phyloP scores from a whole-genome alignment of 2,797 vertebrate species.

The Channallabes apus region DNA sequence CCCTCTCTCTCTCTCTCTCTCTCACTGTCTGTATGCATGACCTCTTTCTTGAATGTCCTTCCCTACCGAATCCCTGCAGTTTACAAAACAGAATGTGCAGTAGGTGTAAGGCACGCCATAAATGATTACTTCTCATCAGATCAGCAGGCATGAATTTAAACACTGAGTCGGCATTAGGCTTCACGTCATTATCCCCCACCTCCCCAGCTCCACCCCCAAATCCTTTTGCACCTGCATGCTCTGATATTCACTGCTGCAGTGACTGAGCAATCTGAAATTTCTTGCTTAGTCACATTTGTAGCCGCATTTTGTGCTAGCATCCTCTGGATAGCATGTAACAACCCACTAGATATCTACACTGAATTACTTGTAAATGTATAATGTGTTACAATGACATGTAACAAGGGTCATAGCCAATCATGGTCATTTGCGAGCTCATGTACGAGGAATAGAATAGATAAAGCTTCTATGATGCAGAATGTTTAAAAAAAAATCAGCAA shows the following conservation, averaged over 20 bases:
- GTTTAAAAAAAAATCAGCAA: background rate
- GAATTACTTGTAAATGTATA: background rate
- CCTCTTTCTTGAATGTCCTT: constrained; percentile 46
- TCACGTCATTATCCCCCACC: background rate
- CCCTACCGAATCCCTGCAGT: constrained; percentile 17
- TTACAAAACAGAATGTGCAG: constrained; percentile 22
- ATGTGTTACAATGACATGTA: background rate
- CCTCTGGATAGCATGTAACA: background rate
- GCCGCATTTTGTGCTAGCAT: background rate
- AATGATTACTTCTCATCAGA: background rate
- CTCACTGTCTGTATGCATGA: constrained; percentile 15
- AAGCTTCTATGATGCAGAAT: background rate
- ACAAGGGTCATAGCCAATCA: background rate
- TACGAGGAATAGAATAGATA: background rate
- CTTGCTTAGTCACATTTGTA: constrained; percentile 13
- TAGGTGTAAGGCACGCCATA: constrained; percentile 10
- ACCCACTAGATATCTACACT: background rate
- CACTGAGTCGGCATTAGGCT: background rate
- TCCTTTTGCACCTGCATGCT: background rate
- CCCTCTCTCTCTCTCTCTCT: constrained; percentile 4
- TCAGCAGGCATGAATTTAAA: constrained; percentile 5
- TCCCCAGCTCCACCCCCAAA: background rate
- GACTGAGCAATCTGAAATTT: constrained; percentile 8
- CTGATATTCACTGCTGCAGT: background rate
- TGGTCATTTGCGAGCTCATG: background rate